Base-by-base conservation (phyloP, 2,888 invertebrate genomes). In the Lithophane leautieri region DNA sequence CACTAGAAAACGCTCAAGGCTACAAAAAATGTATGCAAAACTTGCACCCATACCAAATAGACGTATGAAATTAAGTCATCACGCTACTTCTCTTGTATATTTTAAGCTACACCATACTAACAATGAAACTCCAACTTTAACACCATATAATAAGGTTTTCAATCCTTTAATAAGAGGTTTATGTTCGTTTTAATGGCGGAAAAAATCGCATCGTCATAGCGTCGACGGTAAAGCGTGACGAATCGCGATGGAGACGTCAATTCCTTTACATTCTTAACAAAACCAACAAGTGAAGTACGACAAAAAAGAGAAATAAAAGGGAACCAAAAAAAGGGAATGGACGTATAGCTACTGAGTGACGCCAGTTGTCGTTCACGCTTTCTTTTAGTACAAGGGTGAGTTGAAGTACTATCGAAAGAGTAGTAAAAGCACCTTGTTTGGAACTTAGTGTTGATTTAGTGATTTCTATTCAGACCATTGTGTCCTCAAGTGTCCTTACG, bases 241-340 rank as follows among this genome's bases (percentile, higher is more conserved):
- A 95, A 96, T 93, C 90, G 92, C 94, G 90, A 95, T 94, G 92
- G 91, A 95, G 94, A 93, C 95, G 94, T 95, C 94, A 94, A 94
- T 95, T 93, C 93, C 93, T 93, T 92, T 90, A 92, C 93, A 91
- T 94, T 93, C 93, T 93, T 92, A 91, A 95, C 92, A 95, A 95
- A 96, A 95, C 95, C 95, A 95, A 96, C 95, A 95, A 95, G 94
- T 93, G 91, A 91, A 91, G 90, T 90, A 91, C 85, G 91, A 93
- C 93, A 92, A 92, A 90, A 86, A 88, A 70, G 58, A 70, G 14
- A 79, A 90, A 88, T 85, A 90, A 70, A 90, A 90, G 86, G 78
- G 66, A 79, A 85, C 81, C 85, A 89, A 89, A 86, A 86, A 88
- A 89, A 85, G 79, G 77, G 81, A 86, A 87, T 82, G 68, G 73